Percentiles rank a stretch among this genome's conserved stretches.
Conservation (phyloP, 2,888 invertebrate species). For the Mesorhabditis spiculigera region DNA sequence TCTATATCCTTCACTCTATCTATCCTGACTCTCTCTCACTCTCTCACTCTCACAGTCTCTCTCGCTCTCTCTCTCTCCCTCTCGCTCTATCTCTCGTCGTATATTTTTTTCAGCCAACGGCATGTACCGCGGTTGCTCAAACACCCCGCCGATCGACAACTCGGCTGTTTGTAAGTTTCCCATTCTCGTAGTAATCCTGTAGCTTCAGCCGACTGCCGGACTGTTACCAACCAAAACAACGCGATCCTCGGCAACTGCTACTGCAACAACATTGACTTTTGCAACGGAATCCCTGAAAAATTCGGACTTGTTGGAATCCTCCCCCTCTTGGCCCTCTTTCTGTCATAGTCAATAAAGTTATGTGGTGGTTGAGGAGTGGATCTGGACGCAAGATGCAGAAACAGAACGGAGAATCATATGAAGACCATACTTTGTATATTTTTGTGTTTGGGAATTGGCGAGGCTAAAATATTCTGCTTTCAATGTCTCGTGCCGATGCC, state of each 20-base stretch:
- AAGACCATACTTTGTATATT: neutral
- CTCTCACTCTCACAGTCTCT: no score
- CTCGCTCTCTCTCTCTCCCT: no score
- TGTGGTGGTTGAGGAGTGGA: no score
- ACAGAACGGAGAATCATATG: neutral
- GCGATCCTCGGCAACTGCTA: conserved; percentile 27
- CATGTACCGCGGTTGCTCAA: conserved; percentile 21
- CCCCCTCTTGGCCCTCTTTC: no score
- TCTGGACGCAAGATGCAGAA: no score
- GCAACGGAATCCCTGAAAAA: conserved; percentile 12
- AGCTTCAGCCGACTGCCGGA: conserved; percentile 19
- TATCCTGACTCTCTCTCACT: no score
- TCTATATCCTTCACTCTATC: no score
- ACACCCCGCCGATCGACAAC: conserved; percentile 22
- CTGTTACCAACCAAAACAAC: conserved; percentile 9
- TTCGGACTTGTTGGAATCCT: no score
- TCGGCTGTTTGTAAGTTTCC: conserved; percentile 14
- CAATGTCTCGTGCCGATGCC: conserved; percentile 4
- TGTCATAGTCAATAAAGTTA: no score
- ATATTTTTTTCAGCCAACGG: conserved; percentile 19
- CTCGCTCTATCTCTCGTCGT: no score
- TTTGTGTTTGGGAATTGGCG: neutral
- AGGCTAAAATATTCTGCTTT: neutral
- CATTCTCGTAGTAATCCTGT: no score
- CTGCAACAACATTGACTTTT: conserved; percentile 36